Conservation (phyloP, 2,888 invertebrate species). For the Leucophora obtusa region DNA sequence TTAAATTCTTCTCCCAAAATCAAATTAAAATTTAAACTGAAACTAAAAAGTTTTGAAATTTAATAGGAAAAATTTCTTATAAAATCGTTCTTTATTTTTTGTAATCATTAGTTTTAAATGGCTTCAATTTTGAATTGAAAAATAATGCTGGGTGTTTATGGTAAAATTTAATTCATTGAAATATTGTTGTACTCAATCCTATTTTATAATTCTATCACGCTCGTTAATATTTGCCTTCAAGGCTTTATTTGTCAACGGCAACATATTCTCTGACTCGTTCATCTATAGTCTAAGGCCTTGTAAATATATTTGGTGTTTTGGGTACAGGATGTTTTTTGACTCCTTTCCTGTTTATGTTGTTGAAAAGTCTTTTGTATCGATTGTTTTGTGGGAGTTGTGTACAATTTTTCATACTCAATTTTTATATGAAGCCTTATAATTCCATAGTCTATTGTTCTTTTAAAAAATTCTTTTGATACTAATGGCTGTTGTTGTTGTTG, state of each 20-base stretch:
- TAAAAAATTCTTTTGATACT: slow-evolving; percentile 16
- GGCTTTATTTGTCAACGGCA: slow-evolving; percentile 68
- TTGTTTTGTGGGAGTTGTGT: slow-evolving; percentile 35
- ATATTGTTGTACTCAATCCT: slow-evolving; percentile 38
- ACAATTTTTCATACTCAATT: slow-evolving; percentile 6
- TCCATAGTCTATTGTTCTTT: slow-evolving; percentile 50
- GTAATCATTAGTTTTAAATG: no score
- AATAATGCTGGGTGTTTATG: background rate
- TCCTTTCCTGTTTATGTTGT: slow-evolving; percentile 65
- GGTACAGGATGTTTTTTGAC: slow-evolving; percentile 67
- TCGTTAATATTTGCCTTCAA: slow-evolving; percentile 78
- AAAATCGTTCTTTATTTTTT: no score
- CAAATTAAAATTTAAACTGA: no score
- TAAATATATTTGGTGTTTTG: slow-evolving; percentile 43
- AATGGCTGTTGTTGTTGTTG: slow-evolving; percentile 51
- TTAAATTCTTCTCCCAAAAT: no score
- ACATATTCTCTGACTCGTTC: slow-evolving; percentile 28
- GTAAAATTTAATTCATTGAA: slow-evolving; percentile 40
- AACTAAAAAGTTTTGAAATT: no score
- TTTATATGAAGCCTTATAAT: slow-evolving; percentile 44
- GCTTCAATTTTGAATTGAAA: background rate
- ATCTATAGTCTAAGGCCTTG: background rate
- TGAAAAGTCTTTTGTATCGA: slow-evolving; percentile 41
- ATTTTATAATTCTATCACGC: slow-evolving; percentile 72
- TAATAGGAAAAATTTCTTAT: no score